Percentiles rank a stretch among this genome's conserved stretches.
Evolutionary conservation across 2,888 invertebrate species (phyloP).

Genomic region (Hydraecia micacea): DNA sequence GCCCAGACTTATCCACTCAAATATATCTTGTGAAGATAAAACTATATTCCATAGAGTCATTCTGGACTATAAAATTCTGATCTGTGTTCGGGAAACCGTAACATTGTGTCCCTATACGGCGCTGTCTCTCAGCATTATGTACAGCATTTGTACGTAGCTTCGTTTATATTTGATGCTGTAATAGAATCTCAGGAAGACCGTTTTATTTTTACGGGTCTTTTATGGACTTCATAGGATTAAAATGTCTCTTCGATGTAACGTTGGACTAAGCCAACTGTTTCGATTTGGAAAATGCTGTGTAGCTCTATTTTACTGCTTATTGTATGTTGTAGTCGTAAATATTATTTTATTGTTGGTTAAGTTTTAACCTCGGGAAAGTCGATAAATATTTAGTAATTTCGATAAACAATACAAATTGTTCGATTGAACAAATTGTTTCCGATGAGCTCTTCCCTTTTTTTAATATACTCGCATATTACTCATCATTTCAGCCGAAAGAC

Average conservation of each 20-base stretch:
- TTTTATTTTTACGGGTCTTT: conserved; percentile 61
- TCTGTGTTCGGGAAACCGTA: conserved; percentile 43
- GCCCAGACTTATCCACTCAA: conserved; percentile 22
- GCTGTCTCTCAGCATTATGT: conserved; percentile 33
- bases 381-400: conserved; percentile 1
- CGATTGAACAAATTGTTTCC: neutral
- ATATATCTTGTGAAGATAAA: conserved; percentile 46
- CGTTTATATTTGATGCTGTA: conserved; percentile 48
- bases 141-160: conserved; percentile 21
- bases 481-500: neutral
- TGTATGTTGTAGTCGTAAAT: conserved; percentile 18
- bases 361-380: neutral
- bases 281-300: conserved; percentile 7
- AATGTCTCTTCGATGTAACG: conserved; percentile 51
- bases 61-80: conserved; percentile 45
- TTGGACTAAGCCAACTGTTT: conserved; percentile 32
- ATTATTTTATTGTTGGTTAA: conserved; percentile 7
- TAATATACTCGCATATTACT: neutral
- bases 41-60: conserved; percentile 53
- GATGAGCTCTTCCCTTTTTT: neutral
- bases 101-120: conserved; percentile 19
- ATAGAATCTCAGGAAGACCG: conserved; percentile 60
- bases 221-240: conserved; percentile 62
- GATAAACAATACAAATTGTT: neutral
- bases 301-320: conserved; percentile 14